phyloP scores from a whole-genome alignment of 2,797 vertebrate genomes.

The Myotis myotis region DNA sequence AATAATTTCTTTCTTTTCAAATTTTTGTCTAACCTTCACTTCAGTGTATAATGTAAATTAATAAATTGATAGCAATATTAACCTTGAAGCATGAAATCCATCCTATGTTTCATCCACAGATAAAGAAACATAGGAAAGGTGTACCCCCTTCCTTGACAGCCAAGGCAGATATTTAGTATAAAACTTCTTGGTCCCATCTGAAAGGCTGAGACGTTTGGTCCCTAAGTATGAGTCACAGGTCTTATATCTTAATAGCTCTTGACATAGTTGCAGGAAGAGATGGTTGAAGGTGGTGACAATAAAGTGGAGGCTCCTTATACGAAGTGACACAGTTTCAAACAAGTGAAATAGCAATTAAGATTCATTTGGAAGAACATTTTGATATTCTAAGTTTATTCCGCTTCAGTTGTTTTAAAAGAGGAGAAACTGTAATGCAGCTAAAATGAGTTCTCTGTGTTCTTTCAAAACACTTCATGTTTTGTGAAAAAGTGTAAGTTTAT shows the following conservation, averaged over 20 bases:
- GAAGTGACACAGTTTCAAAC: neutral
- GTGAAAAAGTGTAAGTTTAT: neutral
- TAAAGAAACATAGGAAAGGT: neutral
- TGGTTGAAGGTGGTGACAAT: neutral
- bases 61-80: neutral
- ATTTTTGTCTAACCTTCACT: neutral
- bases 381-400: neutral
- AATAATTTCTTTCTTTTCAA: constrained; percentile 17
- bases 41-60: neutral
- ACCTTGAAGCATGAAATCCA: neutral
- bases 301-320: neutral
- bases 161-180: neutral
- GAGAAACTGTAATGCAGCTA: neutral
- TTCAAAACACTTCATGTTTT: constrained; percentile 29
- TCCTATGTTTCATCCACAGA: neutral
- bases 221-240: neutral
- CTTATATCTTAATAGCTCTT: neutral
- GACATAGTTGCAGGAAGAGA: neutral
- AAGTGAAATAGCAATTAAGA: neutral
- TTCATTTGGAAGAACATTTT: neutral
- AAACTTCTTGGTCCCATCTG: neutral
- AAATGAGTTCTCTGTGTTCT: constrained; percentile 13
- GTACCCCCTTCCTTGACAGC: neutral
- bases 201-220: neutral
- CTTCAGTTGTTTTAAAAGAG: constrained; percentile 20